phyloP scores from a whole-genome alignment of 1,140 invertebrate species.

The Neuroterus valhalla region DNA sequence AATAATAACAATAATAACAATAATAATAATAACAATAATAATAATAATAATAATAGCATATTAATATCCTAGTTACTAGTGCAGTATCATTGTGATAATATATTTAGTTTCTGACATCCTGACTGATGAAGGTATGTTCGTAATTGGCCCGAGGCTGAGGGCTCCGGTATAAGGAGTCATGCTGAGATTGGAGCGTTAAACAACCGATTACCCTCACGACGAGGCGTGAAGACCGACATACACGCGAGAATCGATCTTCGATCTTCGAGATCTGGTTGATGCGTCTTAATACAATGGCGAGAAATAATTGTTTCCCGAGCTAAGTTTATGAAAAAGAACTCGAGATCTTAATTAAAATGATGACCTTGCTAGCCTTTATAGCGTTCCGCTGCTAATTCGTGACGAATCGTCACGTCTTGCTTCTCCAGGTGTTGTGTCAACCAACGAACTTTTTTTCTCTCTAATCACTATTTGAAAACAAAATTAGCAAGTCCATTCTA shows the following conservation, averaged over 20 bases:
- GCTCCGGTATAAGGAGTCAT: conserved; percentile 36
- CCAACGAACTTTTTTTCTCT: background rate
- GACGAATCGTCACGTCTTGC: conserved; percentile 22
- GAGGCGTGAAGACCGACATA: conserved; percentile 54
- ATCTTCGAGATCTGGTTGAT: conserved; percentile 40
- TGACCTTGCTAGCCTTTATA: background rate
- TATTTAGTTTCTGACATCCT: no score
- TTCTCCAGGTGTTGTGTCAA: conserved; percentile 1
- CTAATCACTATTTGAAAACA: conserved; percentile 2
- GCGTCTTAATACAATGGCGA: background rate
- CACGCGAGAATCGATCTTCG: conserved; percentile 36
- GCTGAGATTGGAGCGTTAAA: conserved; percentile 56
- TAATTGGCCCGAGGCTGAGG: background rate
- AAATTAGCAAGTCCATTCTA: background rate
- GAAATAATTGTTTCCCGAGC: conserved; percentile 10
- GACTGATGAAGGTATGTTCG: background rate
- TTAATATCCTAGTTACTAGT: no score
- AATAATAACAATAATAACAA: no score
- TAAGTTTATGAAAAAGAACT: background rate
- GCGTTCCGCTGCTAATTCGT: conserved; percentile 9
- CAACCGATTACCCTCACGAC: conserved; percentile 45
- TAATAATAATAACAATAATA: no score
- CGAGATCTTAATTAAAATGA: conserved; percentile 14
- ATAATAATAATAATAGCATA: no score
- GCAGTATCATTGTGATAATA: no score